A percentile compares a stretch with the other conserved stretches of the same genome.
These are phyloP conservation scores for Diachasma alloeum DNA, from an alignment of 1,140 invertebrate species.

Conservation along the genomic window DNA sequence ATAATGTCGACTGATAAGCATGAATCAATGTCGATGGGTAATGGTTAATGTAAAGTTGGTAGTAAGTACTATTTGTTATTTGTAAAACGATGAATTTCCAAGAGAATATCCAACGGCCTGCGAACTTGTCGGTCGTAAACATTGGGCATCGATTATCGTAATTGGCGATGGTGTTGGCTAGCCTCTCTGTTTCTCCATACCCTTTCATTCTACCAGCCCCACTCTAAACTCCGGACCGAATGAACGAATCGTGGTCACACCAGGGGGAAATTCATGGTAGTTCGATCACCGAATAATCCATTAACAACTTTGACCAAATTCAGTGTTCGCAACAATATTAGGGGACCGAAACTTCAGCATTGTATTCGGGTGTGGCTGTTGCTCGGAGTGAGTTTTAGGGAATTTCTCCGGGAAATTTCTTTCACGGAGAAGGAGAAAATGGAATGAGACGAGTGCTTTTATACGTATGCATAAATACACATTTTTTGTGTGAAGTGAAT, in stretches of 20 bases:
- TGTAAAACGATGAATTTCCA: constrained; percentile 5
- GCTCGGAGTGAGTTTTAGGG: no score
- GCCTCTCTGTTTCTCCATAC: background rate
- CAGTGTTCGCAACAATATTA: background rate
- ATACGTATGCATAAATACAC: no score
- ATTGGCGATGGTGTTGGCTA: background rate
- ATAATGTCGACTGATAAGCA: background rate
- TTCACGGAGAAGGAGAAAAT: no score
- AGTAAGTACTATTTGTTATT: background rate
- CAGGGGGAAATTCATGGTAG: background rate
- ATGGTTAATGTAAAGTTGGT: background rate
- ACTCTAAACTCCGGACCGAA: background rate
- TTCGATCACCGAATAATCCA: constrained; percentile 1
- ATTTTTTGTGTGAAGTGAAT: no score
- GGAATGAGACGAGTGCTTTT: no score
- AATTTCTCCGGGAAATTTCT: no score
- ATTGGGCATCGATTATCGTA: background rate
- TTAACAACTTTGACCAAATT: constrained; percentile 1
- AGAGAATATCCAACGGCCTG: background rate
- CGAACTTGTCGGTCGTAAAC: background rate
- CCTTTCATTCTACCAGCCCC: background rate
- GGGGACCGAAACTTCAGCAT: background rate
- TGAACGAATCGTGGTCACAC: constrained; percentile 1
- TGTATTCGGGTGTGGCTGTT: background rate
- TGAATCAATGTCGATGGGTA: background rate